Evolutionary conservation across 2,888 invertebrate species (phyloP), one percentile per base, ranked within the genome.

Genomic region (Malacosoma neustria): DNA sequence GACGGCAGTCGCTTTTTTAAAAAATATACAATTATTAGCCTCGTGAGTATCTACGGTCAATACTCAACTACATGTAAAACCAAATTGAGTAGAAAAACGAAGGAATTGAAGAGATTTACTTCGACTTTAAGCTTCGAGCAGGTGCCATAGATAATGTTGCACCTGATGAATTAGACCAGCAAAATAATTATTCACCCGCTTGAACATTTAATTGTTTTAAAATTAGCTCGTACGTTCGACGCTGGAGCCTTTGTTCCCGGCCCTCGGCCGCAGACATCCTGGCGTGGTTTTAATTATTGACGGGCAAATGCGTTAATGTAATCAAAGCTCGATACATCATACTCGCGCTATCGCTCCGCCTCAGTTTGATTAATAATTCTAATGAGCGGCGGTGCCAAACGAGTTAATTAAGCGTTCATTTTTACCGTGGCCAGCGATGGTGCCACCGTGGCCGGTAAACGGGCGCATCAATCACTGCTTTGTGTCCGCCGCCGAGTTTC

Each of bases 371-470:
- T 85, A 82, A 85, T 84, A 82, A 71, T 80, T 79, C 75, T 82
- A 84, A 82, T 84, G 84, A 84, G 82, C 76, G 79, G 72, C 76
- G 81, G 74, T 81, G 81, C 82, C 85, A 84, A 85, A 84, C 82
- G 85, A 84, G 84, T 85, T 84, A 85, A 84, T 84, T 82, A 84
- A 81, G 73, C 70, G 67, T 72, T 67, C 66, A 69, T 82, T 85
- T 84, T 81, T 77, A 72, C 68, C 49, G 51, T 55, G 46, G 54
- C 22, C 22, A 9, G 22, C 22, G 9, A 5, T 22, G 61, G 67
- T 80, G 82, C 76, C 77, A 77, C 81, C 69, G 79, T 64, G 76
- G 61, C 71, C 72, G 64, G 82, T 82, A 84, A 85, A 84, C 84
- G 84, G 64, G 69, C 62, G 69, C 85, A 84, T 85, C 84, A 81